These are phyloP conservation scores for Hiodon alosoides DNA, from an alignment of 2,113 vertebrate species.

Conservation along the genomic window DNA sequence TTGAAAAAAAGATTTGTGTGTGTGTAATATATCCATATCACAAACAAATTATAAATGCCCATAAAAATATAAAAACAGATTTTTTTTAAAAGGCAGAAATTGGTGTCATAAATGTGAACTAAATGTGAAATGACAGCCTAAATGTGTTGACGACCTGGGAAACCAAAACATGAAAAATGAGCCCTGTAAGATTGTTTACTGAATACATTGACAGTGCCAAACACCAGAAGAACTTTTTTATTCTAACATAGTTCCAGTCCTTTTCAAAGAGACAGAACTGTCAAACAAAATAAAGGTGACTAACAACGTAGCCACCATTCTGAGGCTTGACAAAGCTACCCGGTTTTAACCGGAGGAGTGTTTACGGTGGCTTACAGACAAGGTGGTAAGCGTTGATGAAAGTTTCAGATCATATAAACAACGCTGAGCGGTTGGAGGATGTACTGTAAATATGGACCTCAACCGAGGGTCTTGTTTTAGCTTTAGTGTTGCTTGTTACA, in stretches of 20 bases:
- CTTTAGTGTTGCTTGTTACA: no score
- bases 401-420: no score
- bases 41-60: no score
- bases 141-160: neutral
- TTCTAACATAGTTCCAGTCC: slow-evolving; percentile 2
- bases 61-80: no score
- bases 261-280: slow-evolving; percentile 3
- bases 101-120: neutral
- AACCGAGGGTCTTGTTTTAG: no score
- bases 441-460: no score
- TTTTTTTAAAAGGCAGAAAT: neutral
- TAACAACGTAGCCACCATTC: slow-evolving; percentile 2
- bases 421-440: no score
- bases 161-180: slow-evolving; percentile 6
- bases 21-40: no score
- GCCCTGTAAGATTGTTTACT: slow-evolving; percentile 14
- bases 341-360: slow-evolving; percentile 16
- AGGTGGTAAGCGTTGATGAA: slow-evolving; percentile 2
- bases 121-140: neutral
- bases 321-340: slow-evolving; percentile 23
- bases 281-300: slow-evolving; percentile 20
- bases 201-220: slow-evolving; percentile 21
- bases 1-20: no score
- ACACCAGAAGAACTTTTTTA: slow-evolving; percentile 8
- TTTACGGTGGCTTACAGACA: slow-evolving; percentile 16